Evolutionary conservation across 2,113 vertebrate genomes (phyloP), one percentile per base, ranked within the genome.

Genomic region (Tupaia tana): DNA sequence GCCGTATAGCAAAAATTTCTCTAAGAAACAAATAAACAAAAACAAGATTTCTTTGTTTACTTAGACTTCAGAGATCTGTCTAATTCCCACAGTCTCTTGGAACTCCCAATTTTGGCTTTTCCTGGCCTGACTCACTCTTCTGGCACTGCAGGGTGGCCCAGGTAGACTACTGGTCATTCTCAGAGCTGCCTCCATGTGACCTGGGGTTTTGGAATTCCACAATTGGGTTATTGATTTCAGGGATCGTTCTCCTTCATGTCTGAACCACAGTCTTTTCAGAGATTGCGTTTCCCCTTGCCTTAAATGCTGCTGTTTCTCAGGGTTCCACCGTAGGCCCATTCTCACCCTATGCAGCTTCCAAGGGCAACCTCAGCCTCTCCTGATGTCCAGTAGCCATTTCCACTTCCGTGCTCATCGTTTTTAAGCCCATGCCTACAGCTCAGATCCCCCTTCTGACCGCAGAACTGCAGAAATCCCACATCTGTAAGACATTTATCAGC

Each of bases 21-120:
- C 43, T 43, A 43, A 43, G 6, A 43, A 43, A 43, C 43, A 43
- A 43, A 43, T 43, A 43, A 43, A 43, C 43, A 3, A 43, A 43
- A 43, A 43, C 77, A n/a, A 74, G 31, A 79, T 27, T 11, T 93
- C 73, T 86, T 93, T 86, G 86, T 95, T 67, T 69, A 19, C 61
- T 95, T 89, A 91, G 63, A 92, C 31, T 93, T 88, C 71, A 94
- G 80, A 81, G 29, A 63, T 93, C 52, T 54, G 22, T 82, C 64
- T 27, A 92, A 67, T 90, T 92, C 34, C 29, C 75, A 25, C 2
- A 16, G n/a, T 71, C 34, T 87, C 54, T n/a, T 54, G 69, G 54
- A 95, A 85, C n/a, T 82, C 27, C 75, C 22, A 13, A 24, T 54
- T 54, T 75, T 63, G 69, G 6, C 64, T 92, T 93, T 78, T 81